Evolutionary conservation across 37 sponge, comb jelly and placozoan species (phyloP).

Genomic region (Oopsacas minuta): DNA sequence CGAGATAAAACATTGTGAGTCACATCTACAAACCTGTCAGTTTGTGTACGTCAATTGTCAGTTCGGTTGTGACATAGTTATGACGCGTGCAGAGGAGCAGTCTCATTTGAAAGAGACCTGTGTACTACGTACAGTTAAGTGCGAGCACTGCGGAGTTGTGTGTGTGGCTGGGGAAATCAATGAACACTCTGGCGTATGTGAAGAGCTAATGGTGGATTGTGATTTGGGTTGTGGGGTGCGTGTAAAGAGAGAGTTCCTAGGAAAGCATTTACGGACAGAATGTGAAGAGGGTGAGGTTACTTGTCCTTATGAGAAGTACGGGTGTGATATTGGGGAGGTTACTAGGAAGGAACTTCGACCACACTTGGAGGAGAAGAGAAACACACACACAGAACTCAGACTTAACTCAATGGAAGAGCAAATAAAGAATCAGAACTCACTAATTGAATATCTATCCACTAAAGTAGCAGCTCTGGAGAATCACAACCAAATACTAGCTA

Average conservation of each 20-base stretch:
- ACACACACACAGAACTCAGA: not conserved
- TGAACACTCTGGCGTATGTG: not conserved
- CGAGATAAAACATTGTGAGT: not conserved
- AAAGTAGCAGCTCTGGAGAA: not conserved
- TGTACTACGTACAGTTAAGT: not conserved
- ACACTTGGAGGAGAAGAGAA: not conserved
- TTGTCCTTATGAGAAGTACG: conserved; percentile 1
- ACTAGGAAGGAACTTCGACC: not conserved
- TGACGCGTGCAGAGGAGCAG: not conserved
- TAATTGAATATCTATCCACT: not conserved
- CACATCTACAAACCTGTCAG: not conserved
- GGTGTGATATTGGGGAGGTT: not conserved
- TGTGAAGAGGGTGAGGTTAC: not conserved
- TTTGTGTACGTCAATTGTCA: not conserved
- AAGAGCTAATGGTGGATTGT: not conserved
- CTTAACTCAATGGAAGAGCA: not conserved
- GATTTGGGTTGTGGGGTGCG: not conserved
- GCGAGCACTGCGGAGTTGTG: not conserved
- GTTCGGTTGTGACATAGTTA: not conserved
- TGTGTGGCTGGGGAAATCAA: not conserved
- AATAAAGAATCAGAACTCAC: not conserved
- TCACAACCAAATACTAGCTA: not conserved
- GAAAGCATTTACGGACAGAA: not conserved
- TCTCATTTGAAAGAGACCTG: not conserved
- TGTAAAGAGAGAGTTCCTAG: not conserved